Conservation (phyloP, 2,113 vertebrate species). For the Cynopterus brachyotis region DNA sequence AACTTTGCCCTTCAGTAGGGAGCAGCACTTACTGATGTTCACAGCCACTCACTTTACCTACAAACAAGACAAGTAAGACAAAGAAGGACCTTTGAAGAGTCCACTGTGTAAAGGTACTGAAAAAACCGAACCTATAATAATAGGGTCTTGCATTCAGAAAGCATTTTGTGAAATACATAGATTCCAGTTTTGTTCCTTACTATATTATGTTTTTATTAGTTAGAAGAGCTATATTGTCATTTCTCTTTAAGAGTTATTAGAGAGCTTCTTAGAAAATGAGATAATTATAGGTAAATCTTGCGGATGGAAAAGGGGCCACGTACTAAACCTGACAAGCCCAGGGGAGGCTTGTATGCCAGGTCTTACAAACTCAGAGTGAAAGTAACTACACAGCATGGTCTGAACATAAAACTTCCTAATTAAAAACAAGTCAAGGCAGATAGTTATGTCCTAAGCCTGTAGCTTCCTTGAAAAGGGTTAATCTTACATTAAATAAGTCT, state of each 20-base stretch:
- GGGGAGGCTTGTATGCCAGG: too few species aligned
- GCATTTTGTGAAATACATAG: neutral
- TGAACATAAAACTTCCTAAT: too few species aligned
- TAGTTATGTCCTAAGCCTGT: too few species aligned
- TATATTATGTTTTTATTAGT: neutral
- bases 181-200: neutral
- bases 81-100: neutral
- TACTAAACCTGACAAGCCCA: too few species aligned
- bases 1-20: neutral
- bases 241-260: neutral
- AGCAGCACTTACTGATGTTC: neutral
- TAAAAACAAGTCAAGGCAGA: too few species aligned
- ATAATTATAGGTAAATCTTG: neutral
- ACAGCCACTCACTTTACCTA: accelerated
- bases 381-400: too few species aligned
- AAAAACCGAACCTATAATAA: neutral
- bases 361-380: too few species aligned
- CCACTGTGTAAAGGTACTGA: neutral
- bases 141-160: neutral
- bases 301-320: too few species aligned
- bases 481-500: too few species aligned
- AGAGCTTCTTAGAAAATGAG: neutral
- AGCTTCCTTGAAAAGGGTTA: too few species aligned
- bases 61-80: accelerated
- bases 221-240: neutral